Percentiles rank a stretch among this genome's conserved stretches.
phyloP scores from a whole-genome alignment of 2,888 invertebrate species.

The Himalopsyche japonica region DNA sequence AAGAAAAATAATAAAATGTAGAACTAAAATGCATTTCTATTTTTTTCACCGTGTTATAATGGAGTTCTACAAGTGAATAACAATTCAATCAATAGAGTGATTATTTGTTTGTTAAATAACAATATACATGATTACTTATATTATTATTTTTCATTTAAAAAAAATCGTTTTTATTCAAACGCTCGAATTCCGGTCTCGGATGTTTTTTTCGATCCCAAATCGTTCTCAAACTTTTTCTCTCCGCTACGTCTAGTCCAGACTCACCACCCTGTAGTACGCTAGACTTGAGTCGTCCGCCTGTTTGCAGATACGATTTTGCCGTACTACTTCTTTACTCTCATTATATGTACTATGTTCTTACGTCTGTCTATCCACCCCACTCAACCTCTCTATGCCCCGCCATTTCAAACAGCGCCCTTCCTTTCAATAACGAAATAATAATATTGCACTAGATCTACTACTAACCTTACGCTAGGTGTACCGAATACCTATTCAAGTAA shows the following conservation, averaged over 20 bases:
- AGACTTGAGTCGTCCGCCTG: neutral
- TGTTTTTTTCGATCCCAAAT: neutral
- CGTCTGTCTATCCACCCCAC: neutral
- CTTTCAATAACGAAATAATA: neutral
- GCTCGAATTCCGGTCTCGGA: too few species aligned
- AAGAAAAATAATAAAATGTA: too few species aligned
- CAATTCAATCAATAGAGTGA: too few species aligned
- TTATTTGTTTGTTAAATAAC: too few species aligned
- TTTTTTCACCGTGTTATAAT: too few species aligned
- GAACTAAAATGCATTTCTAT: too few species aligned
- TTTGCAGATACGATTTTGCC: neutral
- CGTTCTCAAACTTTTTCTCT: neutral
- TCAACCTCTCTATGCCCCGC: neutral
- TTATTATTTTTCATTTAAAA: too few species aligned
- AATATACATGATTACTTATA: too few species aligned
- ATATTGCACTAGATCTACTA: neutral
- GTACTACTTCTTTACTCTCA: neutral
- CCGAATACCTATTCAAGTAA: neutral
- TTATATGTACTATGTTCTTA: neutral
- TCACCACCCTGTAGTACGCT: neutral
- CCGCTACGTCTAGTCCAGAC: neutral
- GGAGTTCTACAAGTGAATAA: too few species aligned
- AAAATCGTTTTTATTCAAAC: too few species aligned
- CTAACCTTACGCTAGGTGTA: neutral
- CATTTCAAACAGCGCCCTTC: neutral